Conservation (phyloP, 2,797 vertebrate genomes). For the Steatocranus sp. region DNA sequence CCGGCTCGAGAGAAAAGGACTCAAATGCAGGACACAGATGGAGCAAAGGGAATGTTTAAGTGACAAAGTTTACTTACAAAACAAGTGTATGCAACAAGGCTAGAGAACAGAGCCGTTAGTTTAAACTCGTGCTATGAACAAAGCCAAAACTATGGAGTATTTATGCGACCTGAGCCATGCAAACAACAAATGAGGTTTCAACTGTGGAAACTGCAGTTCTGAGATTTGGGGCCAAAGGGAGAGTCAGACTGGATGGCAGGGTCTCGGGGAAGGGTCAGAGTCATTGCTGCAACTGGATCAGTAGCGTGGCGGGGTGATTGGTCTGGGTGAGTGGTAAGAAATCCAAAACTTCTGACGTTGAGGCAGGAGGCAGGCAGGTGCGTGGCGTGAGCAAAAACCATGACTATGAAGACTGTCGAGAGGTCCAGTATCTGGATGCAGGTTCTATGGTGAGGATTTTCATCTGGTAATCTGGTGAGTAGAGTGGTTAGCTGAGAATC, state of each 20-base stretch:
- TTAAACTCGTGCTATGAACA: background rate
- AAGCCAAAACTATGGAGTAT: background rate
- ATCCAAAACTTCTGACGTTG: background rate
- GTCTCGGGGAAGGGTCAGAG: background rate
- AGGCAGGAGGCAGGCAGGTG: background rate
- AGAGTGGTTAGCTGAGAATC: background rate
- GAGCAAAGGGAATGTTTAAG: background rate
- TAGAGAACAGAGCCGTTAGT: background rate
- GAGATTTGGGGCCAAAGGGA: background rate
- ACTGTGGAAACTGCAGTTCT: background rate
- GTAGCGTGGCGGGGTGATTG: rapidly evolving
- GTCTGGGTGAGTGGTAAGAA: background rate
- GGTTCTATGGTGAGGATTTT: background rate
- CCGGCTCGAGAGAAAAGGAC: background rate
- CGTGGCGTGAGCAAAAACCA: rapidly evolving
- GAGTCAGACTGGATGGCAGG: background rate
- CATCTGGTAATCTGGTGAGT: background rate
- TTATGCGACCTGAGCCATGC: background rate
- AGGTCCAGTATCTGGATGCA: background rate
- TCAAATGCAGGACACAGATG: background rate
- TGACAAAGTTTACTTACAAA: background rate
- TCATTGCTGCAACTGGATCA: background rate
- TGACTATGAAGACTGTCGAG: background rate
- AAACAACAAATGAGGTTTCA: background rate
- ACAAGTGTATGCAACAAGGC: background rate